Base-by-base conservation (phyloP, 2,888 invertebrate species). In the Blomia tropicalis region DNA sequence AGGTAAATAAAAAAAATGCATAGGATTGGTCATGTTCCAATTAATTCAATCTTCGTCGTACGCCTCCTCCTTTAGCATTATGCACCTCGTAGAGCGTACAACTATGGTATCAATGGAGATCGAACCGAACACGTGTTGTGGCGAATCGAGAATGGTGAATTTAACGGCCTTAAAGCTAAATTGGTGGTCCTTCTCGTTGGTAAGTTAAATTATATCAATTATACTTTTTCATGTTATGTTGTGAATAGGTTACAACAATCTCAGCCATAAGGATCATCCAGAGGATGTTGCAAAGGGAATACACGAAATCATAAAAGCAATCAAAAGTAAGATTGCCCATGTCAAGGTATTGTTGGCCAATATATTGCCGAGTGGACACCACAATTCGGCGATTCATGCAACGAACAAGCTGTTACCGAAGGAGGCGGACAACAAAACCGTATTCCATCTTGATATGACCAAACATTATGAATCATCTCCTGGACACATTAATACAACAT, bases 21-120 rank as follows among this genome's bases (percentile, higher is more conserved):
- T n/a, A n/a, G n/a, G n/a, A n/a, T n/a, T n/a, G n/a, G n/a, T n/a
- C n/a, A n/a, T n/a, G n/a, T n/a, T n/a, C n/a, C n/a, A n/a, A n/a
- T n/a, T n/a, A n/a, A n/a, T n/a, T n/a, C n/a, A n/a, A n/a, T n/a
- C n/a, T n/a, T n/a, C n/a, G n/a, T n/a, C n/a, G n/a, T n/a, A n/a
- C n/a, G n/a, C n/a, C n/a, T n/a, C n/a, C n/a, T n/a, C n/a, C n/a
- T n/a, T n/a, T n/a, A n/a, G 70, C 81, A 85, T 77, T 90, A 90
- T 79, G 88, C 85, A 63, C 91, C 90, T 1, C 78, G 92, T 72
- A 91, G 92, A 75, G 85, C 87, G 72, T 80, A 91, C 69, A 91
- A 91, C 75, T 87, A 88, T 76, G 89, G 90, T 69, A 86, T 91
- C 71, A 83, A 87, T 69, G 84, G 83, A 66, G 91, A 92, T 75